Percentiles rank a stretch among this genome's conserved stretches.
phyloP scores from a whole-genome alignment of 2,113 vertebrate species.

The Paracanthobrama guichenoti region DNA sequence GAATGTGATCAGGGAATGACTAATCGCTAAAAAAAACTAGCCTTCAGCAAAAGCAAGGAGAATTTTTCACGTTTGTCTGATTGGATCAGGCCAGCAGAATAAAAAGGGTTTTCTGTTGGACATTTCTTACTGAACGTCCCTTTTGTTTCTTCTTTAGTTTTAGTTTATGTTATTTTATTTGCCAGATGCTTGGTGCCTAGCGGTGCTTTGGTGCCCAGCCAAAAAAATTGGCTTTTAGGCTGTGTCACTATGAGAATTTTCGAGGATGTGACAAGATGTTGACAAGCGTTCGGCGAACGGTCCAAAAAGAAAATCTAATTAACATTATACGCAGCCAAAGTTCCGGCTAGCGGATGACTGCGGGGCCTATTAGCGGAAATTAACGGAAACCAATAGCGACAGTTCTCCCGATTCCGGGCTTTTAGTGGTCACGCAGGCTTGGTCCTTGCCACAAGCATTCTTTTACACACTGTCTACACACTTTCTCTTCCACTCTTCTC shows the following conservation, averaged over 20 bases:
- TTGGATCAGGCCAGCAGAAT: slow-evolving; percentile 34
- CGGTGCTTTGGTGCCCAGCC: slow-evolving; percentile 54
- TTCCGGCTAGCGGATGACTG: slow-evolving; percentile 61
- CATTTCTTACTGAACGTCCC: slow-evolving; percentile 5
- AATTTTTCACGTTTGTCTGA: not conserved
- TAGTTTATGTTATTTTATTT: slow-evolving; percentile 1
- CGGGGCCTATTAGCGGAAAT: slow-evolving; percentile 66
- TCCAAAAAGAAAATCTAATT: slow-evolving; percentile 72
- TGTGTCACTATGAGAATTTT: slow-evolving; percentile 61
- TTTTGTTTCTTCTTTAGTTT: slow-evolving; percentile 19
- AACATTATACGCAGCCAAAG: slow-evolving; percentile 64
- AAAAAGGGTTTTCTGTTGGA: slow-evolving; percentile 2
- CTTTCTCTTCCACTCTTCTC: slow-evolving; percentile 12
- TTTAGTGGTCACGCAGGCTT: slow-evolving; percentile 46
- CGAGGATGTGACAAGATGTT: slow-evolving; percentile 64
- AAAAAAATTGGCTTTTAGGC: slow-evolving; percentile 61
- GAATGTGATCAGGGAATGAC: slow-evolving; percentile 49
- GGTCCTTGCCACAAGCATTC: slow-evolving; percentile 51
- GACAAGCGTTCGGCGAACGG: slow-evolving; percentile 62
- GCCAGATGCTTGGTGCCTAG: slow-evolving; percentile 26
- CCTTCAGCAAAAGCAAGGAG: not conserved
- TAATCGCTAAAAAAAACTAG: slow-evolving; percentile 37
- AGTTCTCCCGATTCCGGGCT: slow-evolving; percentile 37
- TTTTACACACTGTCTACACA: slow-evolving; percentile 52
- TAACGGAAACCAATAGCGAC: slow-evolving; percentile 55